Evolutionary conservation across 1,140 invertebrate species (phyloP), one percentile per base, ranked within the genome.

Genomic region (Drosophila sechellia): DNA sequence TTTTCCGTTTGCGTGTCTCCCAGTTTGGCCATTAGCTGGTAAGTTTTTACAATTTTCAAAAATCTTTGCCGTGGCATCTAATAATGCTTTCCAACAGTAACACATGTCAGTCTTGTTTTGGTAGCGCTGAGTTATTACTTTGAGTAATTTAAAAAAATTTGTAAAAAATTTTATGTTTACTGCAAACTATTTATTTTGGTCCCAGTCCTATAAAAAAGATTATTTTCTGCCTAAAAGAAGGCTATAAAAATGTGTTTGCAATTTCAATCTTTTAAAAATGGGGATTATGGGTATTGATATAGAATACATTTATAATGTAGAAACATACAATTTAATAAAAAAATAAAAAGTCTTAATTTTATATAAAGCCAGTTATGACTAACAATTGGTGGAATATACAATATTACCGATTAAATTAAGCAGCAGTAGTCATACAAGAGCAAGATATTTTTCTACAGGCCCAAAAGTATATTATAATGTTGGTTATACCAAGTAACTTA

Each of bases 11-110:
- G 46, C 31, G n/a, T 52, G 45, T n/a, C 64, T 68, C 22, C 64
- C 64, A 1, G 27, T n/a, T 27, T 68, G 64, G 64, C 64, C 64
- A 5, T 22, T 68, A 6, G 64, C 64, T 12, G 31, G 64, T 65
- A 22, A 15, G 45, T 37, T 3, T 11, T 20, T 15, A 1, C 4
- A 27, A 10, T n/a, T 4, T 8, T 13, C 13, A 1, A 8, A 2
- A 13, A 11, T 13, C n/a, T 37, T 6, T 10, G 11, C 31, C 6
- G 4, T 3, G 2, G 4, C 12, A 34, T 3, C 5, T 11, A n/a
- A 4, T 17, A 25, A 10, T 0, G 11, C 1, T 5, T 35, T 39
- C 1, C 6, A 1, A 20, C 17, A 68, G 64, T 68, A 12, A n/a
- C 20, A 0, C 59, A 68, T 17, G 27, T 52, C 4, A 35, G 37